phyloP scores from a whole-genome alignment of 2,797 vertebrate genomes.

The Carcharodon carcharias region DNA sequence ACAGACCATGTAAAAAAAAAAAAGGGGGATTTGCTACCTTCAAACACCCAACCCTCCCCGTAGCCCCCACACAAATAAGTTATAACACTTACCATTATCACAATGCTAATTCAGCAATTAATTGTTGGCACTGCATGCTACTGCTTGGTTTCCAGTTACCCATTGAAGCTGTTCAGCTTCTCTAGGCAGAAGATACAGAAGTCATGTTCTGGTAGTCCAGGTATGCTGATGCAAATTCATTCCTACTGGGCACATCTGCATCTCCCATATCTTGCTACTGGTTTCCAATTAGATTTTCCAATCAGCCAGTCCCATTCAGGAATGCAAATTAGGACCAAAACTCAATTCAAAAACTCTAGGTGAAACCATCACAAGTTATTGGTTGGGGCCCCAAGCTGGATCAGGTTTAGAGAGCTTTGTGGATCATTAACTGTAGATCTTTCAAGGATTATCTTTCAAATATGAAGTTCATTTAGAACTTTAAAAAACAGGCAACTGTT shows the following conservation, averaged over 20 bases:
- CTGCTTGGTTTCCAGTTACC: slow-evolving; percentile 36
- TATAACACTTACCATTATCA: slow-evolving; percentile 37
- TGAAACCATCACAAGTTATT: neutral
- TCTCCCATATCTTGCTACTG: slow-evolving; percentile 18
- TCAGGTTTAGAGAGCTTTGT: slow-evolving; percentile 9
- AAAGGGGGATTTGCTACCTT: neutral
- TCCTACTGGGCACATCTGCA: slow-evolving; percentile 24
- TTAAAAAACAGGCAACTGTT: neutral
- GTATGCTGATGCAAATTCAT: slow-evolving; percentile 32
- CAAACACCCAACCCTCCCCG: neutral
- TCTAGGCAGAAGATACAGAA: slow-evolving; percentile 32
- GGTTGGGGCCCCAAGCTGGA: neutral
- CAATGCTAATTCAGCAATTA: slow-evolving; percentile 33
- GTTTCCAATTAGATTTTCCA: slow-evolving; percentile 30
- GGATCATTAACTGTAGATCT: neutral
- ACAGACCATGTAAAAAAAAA: neutral
- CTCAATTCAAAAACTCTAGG: neutral
- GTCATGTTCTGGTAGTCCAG: slow-evolving; percentile 28
- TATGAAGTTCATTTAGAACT: neutral
- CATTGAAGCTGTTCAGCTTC: slow-evolving; percentile 36
- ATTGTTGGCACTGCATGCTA: slow-evolving; percentile 32
- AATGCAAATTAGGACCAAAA: slow-evolving; percentile 9
- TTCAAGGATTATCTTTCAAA: neutral
- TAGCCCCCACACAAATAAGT: slow-evolving; percentile 31
- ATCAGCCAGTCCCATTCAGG: slow-evolving; percentile 25